Percentiles rank a stretch among this genome's conserved stretches.
These are phyloP conservation scores for Diplodus puntazzo DNA, from an alignment of 2,797 vertebrate species.

Conservation along the genomic window DNA sequence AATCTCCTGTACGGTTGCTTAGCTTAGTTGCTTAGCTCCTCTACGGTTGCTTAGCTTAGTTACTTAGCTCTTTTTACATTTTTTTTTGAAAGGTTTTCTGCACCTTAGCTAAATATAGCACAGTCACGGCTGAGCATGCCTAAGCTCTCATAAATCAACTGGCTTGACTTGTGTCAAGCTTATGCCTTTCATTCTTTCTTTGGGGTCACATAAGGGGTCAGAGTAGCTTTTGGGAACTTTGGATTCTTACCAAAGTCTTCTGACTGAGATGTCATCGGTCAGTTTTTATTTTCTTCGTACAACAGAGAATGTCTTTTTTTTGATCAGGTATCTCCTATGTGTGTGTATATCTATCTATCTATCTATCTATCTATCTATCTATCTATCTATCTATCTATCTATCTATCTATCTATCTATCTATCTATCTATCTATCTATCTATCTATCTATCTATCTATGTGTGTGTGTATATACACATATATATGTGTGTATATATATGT, in stretches of 20 bases:
- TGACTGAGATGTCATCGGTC: not conserved
- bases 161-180: constrained; percentile 60
- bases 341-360: too few species aligned
- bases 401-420: too few species aligned
- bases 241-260: constrained; percentile 13
- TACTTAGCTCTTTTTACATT: too few species aligned
- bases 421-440: too few species aligned
- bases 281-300: not conserved
- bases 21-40: constrained; percentile 4
- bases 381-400: too few species aligned
- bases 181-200: constrained; percentile 56
- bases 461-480: too few species aligned
- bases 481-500: too few species aligned
- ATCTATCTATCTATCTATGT: too few species aligned
- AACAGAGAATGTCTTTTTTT: not conserved
- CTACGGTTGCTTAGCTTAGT: too few species aligned
- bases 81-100: constrained; percentile 55
- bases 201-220: constrained; percentile 27
- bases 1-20: constrained; percentile 9
- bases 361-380: too few species aligned
- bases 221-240: constrained; percentile 17
- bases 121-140: constrained; percentile 48
- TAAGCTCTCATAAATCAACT: constrained; percentile 65
- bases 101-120: constrained; percentile 70
- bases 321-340: too few species aligned